These are phyloP conservation scores for Dolichallabes microphthalmus DNA, from an alignment of 2,113 vertebrate genomes.

Conservation along the genomic window DNA sequence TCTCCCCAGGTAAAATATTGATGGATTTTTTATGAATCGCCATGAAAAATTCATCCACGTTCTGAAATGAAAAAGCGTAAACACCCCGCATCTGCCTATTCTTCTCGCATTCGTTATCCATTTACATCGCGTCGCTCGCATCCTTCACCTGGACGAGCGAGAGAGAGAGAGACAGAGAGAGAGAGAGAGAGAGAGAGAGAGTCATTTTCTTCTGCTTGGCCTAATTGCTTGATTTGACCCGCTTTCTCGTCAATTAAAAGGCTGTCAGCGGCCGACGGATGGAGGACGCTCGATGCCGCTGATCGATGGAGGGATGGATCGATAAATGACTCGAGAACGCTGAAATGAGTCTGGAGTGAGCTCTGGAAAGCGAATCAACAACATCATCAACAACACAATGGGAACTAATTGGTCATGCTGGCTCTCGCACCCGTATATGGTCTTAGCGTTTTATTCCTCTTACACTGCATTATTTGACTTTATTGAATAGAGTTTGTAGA, in stretches of 20 bases:
- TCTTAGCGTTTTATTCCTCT: not conserved
- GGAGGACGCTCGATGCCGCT: constrained; percentile 69
- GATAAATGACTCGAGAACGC: constrained; percentile 72
- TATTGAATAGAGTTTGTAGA: too few species aligned
- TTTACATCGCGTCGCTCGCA: constrained; percentile 57
- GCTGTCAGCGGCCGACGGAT: constrained; percentile 73
- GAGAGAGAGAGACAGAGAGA: not conserved
- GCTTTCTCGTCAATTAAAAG: constrained; percentile 77
- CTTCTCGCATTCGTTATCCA: constrained; percentile 74
- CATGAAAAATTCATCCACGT: constrained; percentile 83
- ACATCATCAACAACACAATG: constrained; percentile 41
- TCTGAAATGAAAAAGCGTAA: constrained; percentile 81
- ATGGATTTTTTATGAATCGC: constrained; percentile 82
- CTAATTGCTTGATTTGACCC: constrained; percentile 79
- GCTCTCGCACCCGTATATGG: too few species aligned
- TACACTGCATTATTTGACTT: not conserved
- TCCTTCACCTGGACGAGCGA: constrained; percentile 64
- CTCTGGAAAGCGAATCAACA: constrained; percentile 23
- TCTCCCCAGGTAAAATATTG: constrained; percentile 81
- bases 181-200: not conserved
- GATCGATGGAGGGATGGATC: constrained; percentile 73
- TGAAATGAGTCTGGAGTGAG: constrained; percentile 50
- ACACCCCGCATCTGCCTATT: constrained; percentile 75
- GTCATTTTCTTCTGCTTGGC: constrained; percentile 70
- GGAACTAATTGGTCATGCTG: constrained; percentile 64